These are phyloP conservation scores for Trissolcus basalis DNA, from an alignment of 1,140 invertebrate genomes.

Conservation along the genomic window DNA sequence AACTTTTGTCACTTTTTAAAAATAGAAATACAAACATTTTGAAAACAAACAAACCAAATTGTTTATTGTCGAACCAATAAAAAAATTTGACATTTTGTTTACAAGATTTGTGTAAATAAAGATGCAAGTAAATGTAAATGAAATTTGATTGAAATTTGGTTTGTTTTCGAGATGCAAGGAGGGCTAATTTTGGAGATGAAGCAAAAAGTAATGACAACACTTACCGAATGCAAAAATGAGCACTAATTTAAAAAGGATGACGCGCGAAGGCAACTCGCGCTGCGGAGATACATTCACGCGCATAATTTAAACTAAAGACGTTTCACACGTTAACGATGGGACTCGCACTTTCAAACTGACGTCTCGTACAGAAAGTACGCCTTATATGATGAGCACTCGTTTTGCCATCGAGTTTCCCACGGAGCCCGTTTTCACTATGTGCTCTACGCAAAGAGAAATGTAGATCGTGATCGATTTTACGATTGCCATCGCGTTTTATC, in stretches of 20 bases:
- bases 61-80: too few species aligned
- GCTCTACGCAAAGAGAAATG: slow-evolving; percentile 60
- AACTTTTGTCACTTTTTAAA: too few species aligned
- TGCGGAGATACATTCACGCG: slow-evolving; percentile 21
- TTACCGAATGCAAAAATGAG: slow-evolving; percentile 25
- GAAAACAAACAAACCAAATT: too few species aligned
- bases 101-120: too few species aligned
- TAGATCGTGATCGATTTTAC: slow-evolving; percentile 62
- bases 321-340: slow-evolving; percentile 57
- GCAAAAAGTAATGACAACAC: too few species aligned
- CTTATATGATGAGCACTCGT: slow-evolving; percentile 67
- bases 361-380: slow-evolving; percentile 62
- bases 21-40: too few species aligned
- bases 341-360: slow-evolving; percentile 72
- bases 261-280: slow-evolving; percentile 26
- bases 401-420: slow-evolving; percentile 56
- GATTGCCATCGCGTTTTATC: slow-evolving; percentile 34
- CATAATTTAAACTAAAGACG: slow-evolving; percentile 49
- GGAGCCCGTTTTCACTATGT: slow-evolving; percentile 54
- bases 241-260: slow-evolving; percentile 25
- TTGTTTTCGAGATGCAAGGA: too few species aligned
- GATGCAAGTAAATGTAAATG: neutral
- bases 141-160: neutral
- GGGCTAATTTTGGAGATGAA: too few species aligned
- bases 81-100: too few species aligned